Percentiles rank a stretch among this genome's conserved stretches.
These are phyloP conservation scores for Elephantulus edwardii DNA, from an alignment of 2,113 vertebrate species.

Conservation along the genomic window DNA sequence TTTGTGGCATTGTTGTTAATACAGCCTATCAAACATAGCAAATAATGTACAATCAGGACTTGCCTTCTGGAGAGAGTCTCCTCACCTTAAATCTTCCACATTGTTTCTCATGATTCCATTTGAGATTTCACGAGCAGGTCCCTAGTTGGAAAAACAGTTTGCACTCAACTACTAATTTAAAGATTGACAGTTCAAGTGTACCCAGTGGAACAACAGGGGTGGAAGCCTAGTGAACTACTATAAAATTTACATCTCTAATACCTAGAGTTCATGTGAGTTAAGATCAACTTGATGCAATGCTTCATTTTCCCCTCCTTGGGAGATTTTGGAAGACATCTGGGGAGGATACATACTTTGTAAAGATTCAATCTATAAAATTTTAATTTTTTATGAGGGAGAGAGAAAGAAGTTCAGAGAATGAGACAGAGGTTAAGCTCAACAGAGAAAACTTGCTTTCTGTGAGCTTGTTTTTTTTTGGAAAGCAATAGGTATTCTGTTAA, in stretches of 20 bases:
- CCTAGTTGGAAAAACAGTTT: neutral
- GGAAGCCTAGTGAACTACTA: neutral
- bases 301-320: neutral
- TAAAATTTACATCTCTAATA: neutral
- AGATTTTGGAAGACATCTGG: neutral
- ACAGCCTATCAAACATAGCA: no score
- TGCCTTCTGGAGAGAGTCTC: neutral
- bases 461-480: neutral
- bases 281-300: neutral
- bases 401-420: neutral
- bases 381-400: neutral
- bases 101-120: neutral
- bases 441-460: neutral
- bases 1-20: no score
- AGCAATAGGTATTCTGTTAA: neutral
- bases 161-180: neutral
- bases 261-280: neutral
- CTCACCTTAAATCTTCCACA: accelerated
- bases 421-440: neutral
- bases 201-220: neutral
- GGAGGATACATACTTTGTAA: neutral
- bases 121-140: neutral
- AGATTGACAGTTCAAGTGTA: neutral
- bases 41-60: no score
- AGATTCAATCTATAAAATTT: neutral